Evolutionary conservation across 1,140 invertebrate species (phyloP).

Genomic region (Drosophila tani): DNA sequence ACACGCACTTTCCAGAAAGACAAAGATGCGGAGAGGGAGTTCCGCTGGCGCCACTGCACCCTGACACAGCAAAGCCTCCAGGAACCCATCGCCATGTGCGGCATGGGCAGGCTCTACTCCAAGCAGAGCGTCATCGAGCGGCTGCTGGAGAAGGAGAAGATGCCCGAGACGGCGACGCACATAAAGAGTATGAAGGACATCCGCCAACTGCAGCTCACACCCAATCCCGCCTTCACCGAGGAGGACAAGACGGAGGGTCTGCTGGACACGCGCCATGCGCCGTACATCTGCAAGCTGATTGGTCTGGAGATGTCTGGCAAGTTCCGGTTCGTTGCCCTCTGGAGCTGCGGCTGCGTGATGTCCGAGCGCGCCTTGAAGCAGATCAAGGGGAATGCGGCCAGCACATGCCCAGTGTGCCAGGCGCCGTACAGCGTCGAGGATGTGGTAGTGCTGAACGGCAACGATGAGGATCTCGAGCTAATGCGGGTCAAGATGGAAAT

Average conservation of each 20-base stretch:
- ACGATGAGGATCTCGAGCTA: slow-evolving; percentile 90
- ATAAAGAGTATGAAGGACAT: slow-evolving; percentile 96
- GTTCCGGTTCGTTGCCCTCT: slow-evolving; percentile 95
- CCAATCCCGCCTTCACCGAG: slow-evolving; percentile 92
- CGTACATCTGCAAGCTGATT: slow-evolving; percentile 97
- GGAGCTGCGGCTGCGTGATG: slow-evolving; percentile 98
- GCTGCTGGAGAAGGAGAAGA: slow-evolving; percentile 92
- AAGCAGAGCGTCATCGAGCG: slow-evolving; percentile 97
- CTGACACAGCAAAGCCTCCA: slow-evolving; percentile 94
- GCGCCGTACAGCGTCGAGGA: slow-evolving; percentile 91
- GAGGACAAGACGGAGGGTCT: slow-evolving; percentile 94
- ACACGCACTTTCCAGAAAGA: slow-evolving; percentile 90
- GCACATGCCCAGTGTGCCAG: slow-evolving; percentile 88
- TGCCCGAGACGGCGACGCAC: slow-evolving; percentile 91
- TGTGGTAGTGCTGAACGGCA: slow-evolving; percentile 94
- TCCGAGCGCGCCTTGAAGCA: slow-evolving; percentile 98
- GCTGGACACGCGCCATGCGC: slow-evolving; percentile 91
- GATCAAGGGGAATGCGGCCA: slow-evolving; percentile 88
- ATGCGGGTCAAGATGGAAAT: slow-evolving; percentile 89
- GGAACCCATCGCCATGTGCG: slow-evolving; percentile 96
- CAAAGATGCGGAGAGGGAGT: slow-evolving; percentile 95
- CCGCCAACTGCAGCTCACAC: slow-evolving; percentile 93
- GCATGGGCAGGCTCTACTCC: slow-evolving; percentile 96
- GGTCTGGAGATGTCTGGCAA: slow-evolving; percentile 99
- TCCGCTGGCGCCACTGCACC: slow-evolving; percentile 97